Base-by-base conservation (phyloP, 2,888 invertebrate species). In the Chouioia cunea region DNA sequence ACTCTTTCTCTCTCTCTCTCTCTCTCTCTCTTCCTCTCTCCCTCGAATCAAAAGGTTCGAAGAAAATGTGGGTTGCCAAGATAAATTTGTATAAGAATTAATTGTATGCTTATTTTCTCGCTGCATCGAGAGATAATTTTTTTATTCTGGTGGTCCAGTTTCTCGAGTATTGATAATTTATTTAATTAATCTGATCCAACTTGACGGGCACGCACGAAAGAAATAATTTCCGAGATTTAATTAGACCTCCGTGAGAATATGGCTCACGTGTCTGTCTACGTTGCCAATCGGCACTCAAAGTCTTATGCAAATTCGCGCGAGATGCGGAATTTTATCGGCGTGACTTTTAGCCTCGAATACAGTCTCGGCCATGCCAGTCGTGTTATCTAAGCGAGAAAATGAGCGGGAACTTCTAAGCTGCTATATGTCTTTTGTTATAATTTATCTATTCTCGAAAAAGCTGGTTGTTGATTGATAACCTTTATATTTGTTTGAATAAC, bases 11-110 rank as follows among this genome's bases (percentile, higher is more conserved):
- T 15, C 4, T 15, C n/a, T 48, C 16, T 48, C 16, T 48, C 48
- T n/a, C 16, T 15, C 4, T 4, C 48, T 15, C 48, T 4, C 48
- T 6, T 14, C 20, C 10, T 47, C n/a, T 18, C 20, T 54, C 20
- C 43, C 16, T n/a, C 4, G 56, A 36, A 10, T n/a, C 14, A 48
- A 65, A 62, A 70, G 56, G 56, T 56, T 56, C 53, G 43, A 53
- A 22, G 58, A 27, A 63, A 64, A 67, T 67, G 59, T 59, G 54
- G 58, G 63, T 53, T 46, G 44, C 44, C 53, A 63, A 50, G 71
- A 71, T 66, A 56, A 62, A 66, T 66, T 57, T 18, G 15, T 8
- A 12, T 23, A 53, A 50, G 53, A 71, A 71, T 67, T 67, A 67
- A 71, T 71, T 71, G 58, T 48, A 59, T 12, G 36, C 27, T 36